Percentiles rank a stretch among this genome's conserved stretches.
These are phyloP conservation scores for Hydrocynus forskahlii DNA, from an alignment of 2,797 vertebrate species.

Conservation along the genomic window DNA sequence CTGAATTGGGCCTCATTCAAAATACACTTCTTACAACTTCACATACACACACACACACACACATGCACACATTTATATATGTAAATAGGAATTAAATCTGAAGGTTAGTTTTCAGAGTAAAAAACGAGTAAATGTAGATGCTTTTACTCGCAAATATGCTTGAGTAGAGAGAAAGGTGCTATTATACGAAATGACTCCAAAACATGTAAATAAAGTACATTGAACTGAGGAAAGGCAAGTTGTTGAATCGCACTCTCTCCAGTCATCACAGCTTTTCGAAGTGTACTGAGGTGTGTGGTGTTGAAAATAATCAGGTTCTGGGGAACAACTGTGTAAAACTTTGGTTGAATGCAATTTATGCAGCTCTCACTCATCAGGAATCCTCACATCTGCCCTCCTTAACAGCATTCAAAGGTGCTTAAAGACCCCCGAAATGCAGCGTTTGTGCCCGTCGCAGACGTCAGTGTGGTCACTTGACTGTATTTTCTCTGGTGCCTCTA, in stretches of 20 bases:
- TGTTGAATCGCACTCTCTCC: neutral
- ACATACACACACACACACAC: too few relatives aligned
- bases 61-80: too few relatives aligned
- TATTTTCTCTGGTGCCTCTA: neutral
- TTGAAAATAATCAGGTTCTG: neutral
- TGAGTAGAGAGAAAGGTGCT: too few relatives aligned
- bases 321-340: neutral
- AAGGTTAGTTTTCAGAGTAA: too few relatives aligned
- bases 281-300: neutral
- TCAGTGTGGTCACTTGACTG: neutral
- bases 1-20: too few relatives aligned
- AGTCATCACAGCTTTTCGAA: neutral
- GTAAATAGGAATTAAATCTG: too few relatives aligned
- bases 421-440: neutral
- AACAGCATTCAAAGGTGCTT: neutral
- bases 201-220: too few relatives aligned
- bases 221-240: too few relatives aligned
- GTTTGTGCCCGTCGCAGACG: neutral
- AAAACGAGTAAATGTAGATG: too few relatives aligned
- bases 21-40: too few relatives aligned
- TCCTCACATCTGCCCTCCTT: neutral
- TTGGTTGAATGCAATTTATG: neutral
- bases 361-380: neutral
- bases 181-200: too few relatives aligned
- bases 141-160: too few relatives aligned